Evolutionary conservation across 2,888 invertebrate genomes (phyloP), one percentile per base, ranked within the genome.

Genomic region (Aphodius granarius): DNA sequence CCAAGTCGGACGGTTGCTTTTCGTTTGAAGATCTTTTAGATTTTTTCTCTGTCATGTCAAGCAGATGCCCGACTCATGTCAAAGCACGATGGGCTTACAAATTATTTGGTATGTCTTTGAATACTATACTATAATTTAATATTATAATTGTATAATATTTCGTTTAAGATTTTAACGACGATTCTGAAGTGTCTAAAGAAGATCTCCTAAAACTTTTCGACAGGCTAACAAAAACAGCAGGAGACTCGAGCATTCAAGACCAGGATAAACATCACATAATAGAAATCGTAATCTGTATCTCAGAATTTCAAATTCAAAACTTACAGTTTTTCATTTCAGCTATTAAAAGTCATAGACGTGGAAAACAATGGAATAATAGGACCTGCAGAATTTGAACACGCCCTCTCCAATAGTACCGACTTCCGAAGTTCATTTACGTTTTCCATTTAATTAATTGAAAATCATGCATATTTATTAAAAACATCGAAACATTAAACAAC

Each of bases 21-120:
- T 92, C 93, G 0, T 94, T 95, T 84, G 94, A 95, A 84, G 94
- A 95, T 83, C 88, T 94, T 80, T 85, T 95, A 66, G 94, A 95
- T 85, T 88, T 95, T 82, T 94, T 92, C 83, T 94, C 94, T 0
- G 94, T 91, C 0, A 92, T 95, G 89, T 93, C 93, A 64, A 89
- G 91, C 17, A 91, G 91, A 78, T 94, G 94, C 76, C 94, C 94
- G 0, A 84, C 89, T 0, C 89, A 90, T 77, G 91, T 94, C 4
- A 94, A 95, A 85, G 92, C 94, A 2, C 89, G 89, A 3, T 95
- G 94, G 91, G 94, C 94, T 15, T 95, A 95, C 84, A 89, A 89
- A 84, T 90, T 95, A 80, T 95, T 92, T 84, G 94, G 94, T 94
- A 88, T 22, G 43, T 43, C n/a, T n/a, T n/a, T n/a, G n/a, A n/a